Evolutionary conservation across 2,113 vertebrate genomes (phyloP), one percentile per base, ranked within the genome.

Genomic region (Dolichallabes microphthalmus): DNA sequence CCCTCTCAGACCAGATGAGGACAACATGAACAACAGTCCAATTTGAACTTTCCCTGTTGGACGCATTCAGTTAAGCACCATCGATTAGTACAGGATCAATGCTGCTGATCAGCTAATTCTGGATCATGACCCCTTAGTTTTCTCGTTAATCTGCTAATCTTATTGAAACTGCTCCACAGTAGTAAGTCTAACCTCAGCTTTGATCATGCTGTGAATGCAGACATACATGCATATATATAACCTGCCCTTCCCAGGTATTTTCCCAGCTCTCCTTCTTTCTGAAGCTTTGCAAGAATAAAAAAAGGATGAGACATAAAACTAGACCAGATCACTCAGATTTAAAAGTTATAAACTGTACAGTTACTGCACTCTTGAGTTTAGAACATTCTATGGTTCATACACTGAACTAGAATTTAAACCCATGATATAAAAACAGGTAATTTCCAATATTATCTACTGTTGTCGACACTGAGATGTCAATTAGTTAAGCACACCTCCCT

Each of bases 81-180:
- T 88, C 82, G 88, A 89, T 64, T 63, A 52, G 22, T 11, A 77
- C 66, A 60, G 39, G 71, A 85, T 89, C 89, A 75, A 87, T 86
- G 64, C 71, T 80, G 60, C 80, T 74, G 80, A 88, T 82, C 77
- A 82, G 60, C 83, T 78, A 45, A 78, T 85, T 87, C 84, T 84
- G 88, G 74, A 63, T 86, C 76, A 73, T 85, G 84, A 86, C 76
- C 84, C 32, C 74, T 39, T 27, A 35, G 35, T 80, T 82, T 61
- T 74, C 11, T 60, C 74, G 88, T 86, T 88, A 73, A 86, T 88
- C 88, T 68, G 66, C 30, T 50, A 39, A 66, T 82, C 61, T 71
- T 69, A 87, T 80, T 86, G 76, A 88, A 61, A 75, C 57, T 60
- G 64, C 68, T 79, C 32, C 27, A 57, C 45, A 63, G 45, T n/a